Evolutionary conservation across 1,140 invertebrate genomes (phyloP), one percentile per base, ranked within the genome.

Genomic region (Drosophila bocqueti): DNA sequence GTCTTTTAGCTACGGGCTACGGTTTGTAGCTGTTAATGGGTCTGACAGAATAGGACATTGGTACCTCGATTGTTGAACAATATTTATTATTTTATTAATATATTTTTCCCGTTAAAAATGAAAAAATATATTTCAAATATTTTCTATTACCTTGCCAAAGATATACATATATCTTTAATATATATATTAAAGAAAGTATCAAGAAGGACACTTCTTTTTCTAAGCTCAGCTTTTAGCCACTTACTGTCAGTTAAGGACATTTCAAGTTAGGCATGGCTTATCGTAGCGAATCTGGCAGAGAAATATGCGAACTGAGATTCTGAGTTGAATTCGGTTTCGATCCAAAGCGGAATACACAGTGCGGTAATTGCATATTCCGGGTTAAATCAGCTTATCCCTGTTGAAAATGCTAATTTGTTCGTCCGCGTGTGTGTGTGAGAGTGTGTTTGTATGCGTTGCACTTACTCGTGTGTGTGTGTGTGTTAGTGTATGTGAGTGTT

Each of bases 371-470:
- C 71, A 79, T 55, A 72, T 83, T 65, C 65, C 69, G 65, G 78
- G 68, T 65, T 46, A 83, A 86, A 87, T 87, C 61, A 62, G 67
- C 76, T 87, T 83, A 87, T 78, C 58, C 58, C 36, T 45, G 54
- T 26, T 42, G 34, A 58, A 78, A 78, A 78, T 86, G 83, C 76
- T 68, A 83, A 85, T 86, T 46, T 79, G 45, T 64, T 52, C 42
- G 21, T 52, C 18, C 31, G 50, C 47, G 34, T 64, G 58, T 36
- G 34, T 11, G 9, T 31, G 8, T 29, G 29, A 29, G 18, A n/a
- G n/a, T 49, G 40, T 66, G 46, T 69, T 18, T 50, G 52, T 50
- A 47, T 60, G 34, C 13, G n/a, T 10, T 62, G 15, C 29, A 62
- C 38, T 36, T 69, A 1, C 52, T 54, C 34, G 4, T 36, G 3